These are phyloP conservation scores for Toxotes jaculatrix DNA, from an alignment of 2,113 vertebrate species.

Conservation along the genomic window DNA sequence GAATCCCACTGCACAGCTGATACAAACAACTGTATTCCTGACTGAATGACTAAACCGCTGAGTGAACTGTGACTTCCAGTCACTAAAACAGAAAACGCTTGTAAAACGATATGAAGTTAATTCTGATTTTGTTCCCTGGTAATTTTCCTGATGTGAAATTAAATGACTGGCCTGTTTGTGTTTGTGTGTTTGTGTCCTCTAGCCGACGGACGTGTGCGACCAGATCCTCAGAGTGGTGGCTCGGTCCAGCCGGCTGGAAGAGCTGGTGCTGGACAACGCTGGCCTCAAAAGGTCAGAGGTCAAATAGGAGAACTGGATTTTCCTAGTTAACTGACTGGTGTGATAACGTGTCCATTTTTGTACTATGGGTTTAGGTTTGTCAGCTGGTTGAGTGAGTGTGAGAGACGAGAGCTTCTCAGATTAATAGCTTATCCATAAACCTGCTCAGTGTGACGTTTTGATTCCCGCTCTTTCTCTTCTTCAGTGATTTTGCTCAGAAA, in stretches of 20 bases:
- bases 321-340: no score
- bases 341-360: no score
- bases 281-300: constrained; percentile 92
- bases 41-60: no score
- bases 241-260: constrained; percentile 91
- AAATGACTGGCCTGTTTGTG: neutral
- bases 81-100: no score
- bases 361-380: no score
- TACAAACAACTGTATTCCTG: neutral
- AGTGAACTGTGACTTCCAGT: no score
- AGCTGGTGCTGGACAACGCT: constrained; percentile 94
- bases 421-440: no score
- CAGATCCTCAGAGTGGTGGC: constrained; percentile 92
- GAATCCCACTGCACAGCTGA: neutral
- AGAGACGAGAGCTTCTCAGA: neutral
- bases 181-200: neutral
- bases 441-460: neutral
- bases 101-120: neutral
- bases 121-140: neutral
- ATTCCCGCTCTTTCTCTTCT: constrained; percentile 7
- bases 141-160: neutral
- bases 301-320: neutral
- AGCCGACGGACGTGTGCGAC: constrained; percentile 94
- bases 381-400: neutral
- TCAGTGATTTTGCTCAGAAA: constrained; percentile 96